Evolutionary conservation across 2,113 vertebrate genomes (phyloP).

Genomic region (Ictidomys tridecemlineatus): DNA sequence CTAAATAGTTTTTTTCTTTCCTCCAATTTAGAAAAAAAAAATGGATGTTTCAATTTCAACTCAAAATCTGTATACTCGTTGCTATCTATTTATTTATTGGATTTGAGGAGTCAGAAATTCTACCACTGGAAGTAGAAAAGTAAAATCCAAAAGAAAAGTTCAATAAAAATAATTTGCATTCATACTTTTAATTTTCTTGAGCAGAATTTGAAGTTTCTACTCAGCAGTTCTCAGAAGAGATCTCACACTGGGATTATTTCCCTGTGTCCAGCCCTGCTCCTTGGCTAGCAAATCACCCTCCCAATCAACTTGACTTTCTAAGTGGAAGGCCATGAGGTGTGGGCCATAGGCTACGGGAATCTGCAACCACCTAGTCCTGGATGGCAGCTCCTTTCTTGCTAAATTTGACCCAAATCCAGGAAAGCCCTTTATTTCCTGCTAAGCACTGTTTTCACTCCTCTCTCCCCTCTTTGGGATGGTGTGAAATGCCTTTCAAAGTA

Average conservation of each 20-base stretch:
- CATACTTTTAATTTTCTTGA: neutral
- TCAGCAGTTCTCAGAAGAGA: neutral
- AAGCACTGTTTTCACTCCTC: neutral
- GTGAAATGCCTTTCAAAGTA: conserved; percentile 32
- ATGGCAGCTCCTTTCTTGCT: neutral
- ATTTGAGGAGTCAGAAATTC: neutral
- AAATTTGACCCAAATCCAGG: neutral
- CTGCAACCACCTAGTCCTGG: neutral
- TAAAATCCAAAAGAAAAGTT: neutral
- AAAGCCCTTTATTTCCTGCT: neutral
- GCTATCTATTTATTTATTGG: neutral
- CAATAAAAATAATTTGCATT: neutral
- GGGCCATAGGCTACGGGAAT: neutral
- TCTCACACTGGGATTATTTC: neutral
- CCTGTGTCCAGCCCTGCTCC: neutral
- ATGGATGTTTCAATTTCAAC: neutral
- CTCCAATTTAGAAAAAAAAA: neutral
- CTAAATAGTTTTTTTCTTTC: neutral
- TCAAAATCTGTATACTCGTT: neutral
- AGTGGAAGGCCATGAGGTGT: neutral
- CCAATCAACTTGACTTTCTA: neutral
- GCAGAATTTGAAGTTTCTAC: neutral
- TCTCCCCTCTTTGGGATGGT: neutral
- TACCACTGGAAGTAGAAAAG: neutral
- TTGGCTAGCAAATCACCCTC: neutral